Base-by-base conservation (phyloP, 1,140 invertebrate species). In the Drosophila yakuba region DNA sequence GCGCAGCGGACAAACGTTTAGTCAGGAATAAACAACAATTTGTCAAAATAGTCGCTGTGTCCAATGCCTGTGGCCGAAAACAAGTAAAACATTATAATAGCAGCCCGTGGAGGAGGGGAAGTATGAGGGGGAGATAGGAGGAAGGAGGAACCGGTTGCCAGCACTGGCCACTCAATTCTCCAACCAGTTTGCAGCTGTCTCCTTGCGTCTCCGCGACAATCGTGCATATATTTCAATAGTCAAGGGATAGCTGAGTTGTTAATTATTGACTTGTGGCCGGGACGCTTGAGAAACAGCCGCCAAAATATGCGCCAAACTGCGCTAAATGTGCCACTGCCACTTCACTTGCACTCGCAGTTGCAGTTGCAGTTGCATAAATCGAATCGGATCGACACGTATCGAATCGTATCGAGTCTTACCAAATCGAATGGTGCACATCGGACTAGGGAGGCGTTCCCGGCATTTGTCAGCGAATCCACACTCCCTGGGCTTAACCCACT, bases 181-280 rank as follows among this genome's bases (percentile, higher is more conserved):
- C 73, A 89, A 89, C 84, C 84, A 71, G 84, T 88, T 88, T 88
- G 80, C 84, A 88, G 83, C 83, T 86, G 82, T 71, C 55, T 58
- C 59, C 45, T 48, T 14, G 45, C 45, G 45, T 48, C 45, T 14
- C 47, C 47, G 4, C 47, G 25, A 15, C 14, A 38, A 59, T 41
- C 59, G 56, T 60, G 82, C n/a, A 43, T 45, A 88, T 71, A 68
- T 80, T 66, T 66, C 68, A 88, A 88, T 84, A 83, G 83, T 86
- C 82, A 89, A 89, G 80, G 84, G 84, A 84, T 80, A 83, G 73
- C 68, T 72, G 75, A 86, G 76, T 78, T 73, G 83, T 88, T 88
- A 82, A 88, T 76, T 86, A 88, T 82, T 82, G 76, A 82, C 59
- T 61, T 72, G 61, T 44, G 67, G 48, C 51, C 55, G 51, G 51